Evolutionary conservation across 2,113 vertebrate species (phyloP).

Genomic region (Tonatia bakeri): DNA sequence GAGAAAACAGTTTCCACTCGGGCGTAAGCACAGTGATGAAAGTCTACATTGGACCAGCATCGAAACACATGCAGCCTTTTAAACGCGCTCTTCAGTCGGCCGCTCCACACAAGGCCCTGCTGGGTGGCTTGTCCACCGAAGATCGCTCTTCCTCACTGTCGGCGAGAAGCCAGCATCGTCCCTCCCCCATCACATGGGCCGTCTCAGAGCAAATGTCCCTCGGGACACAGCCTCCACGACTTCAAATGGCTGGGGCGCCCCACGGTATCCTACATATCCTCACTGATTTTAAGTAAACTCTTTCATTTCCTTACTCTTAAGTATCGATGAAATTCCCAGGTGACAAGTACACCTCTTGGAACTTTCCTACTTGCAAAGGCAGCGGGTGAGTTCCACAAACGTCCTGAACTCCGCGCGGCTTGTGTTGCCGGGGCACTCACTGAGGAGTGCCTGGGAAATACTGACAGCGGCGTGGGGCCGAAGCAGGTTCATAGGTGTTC

Average conservation of each 20-base stretch:
- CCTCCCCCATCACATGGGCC: neutral
- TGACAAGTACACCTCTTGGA: neutral
- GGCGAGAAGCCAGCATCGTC: neutral
- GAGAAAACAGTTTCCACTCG: no score
- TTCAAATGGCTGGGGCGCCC: neutral
- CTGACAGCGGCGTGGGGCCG: accelerated
- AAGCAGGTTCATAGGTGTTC: no score
- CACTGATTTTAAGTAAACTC: neutral
- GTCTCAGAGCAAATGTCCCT: neutral
- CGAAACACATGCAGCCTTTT: no score
- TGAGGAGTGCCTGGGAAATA: neutral
- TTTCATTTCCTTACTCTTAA: neutral
- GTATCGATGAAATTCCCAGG: neutral
- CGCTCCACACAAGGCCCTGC: neutral
- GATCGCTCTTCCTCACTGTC: neutral
- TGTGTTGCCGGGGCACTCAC: neutral
- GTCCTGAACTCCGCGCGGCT: neutral
- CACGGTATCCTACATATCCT: neutral
- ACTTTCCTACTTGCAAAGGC: neutral
- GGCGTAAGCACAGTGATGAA: no score
- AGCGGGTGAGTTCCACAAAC: neutral
- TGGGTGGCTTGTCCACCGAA: neutral
- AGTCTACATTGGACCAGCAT: no score
- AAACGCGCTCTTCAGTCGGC: no score
- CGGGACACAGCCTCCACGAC: neutral